A percentile compares a stretch with the other conserved stretches of the same genome.
phyloP scores from a whole-genome alignment of 2,888 invertebrate genomes.

The Apodemia zela region DNA sequence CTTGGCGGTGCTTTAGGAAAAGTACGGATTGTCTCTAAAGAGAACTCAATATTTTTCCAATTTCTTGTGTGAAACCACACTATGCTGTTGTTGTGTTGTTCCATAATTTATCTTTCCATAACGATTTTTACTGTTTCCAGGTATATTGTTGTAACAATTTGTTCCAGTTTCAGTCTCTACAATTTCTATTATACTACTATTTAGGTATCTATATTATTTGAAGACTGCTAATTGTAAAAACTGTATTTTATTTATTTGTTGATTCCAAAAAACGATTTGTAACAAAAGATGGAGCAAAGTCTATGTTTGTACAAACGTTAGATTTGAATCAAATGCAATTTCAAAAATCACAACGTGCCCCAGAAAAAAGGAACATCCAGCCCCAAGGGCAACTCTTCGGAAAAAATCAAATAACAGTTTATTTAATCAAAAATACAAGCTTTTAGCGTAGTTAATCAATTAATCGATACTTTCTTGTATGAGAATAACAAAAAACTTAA shows the following conservation, averaged over 20 bases:
- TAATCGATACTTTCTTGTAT: too few species aligned
- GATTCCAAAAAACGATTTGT: constrained; percentile 25
- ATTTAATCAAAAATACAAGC: too few species aligned
- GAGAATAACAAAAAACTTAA: too few species aligned
- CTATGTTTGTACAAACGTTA: constrained; percentile 24
- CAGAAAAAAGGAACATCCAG: too few species aligned
- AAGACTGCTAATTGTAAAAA: too few species aligned
- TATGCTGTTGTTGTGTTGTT: background rate
- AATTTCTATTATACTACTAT: too few species aligned
- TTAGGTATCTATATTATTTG: too few species aligned
- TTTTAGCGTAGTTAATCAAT: too few species aligned
- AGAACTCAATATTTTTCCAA: background rate
- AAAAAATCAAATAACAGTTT: too few species aligned
- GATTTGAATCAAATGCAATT: too few species aligned
- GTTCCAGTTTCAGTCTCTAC: background rate
- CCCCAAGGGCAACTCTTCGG: too few species aligned
- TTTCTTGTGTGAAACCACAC: background rate
- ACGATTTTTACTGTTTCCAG: background rate
- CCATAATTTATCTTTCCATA: background rate
- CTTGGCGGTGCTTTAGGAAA: background rate
- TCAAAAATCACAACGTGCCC: too few species aligned
- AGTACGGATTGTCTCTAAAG: background rate
- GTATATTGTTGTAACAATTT: background rate
- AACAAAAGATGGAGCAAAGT: constrained; percentile 27
- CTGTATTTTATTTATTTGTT: background rate